Conservation (phyloP, 2,888 invertebrate species). For the Phanerotoma sp. region DNA sequence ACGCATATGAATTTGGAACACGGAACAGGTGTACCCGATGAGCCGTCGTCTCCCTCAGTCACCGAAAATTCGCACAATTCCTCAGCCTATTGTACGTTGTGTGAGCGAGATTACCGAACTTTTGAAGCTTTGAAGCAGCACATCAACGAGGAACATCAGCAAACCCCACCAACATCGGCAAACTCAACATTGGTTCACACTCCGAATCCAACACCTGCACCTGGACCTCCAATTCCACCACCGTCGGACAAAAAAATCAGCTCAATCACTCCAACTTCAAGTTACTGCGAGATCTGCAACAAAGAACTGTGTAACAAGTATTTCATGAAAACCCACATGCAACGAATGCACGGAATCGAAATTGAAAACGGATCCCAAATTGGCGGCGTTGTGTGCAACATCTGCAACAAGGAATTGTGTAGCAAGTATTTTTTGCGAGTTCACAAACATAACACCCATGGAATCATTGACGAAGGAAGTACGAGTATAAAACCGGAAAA, state of each 20-base stretch:
- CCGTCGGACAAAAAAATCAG: slow-evolving; percentile 63
- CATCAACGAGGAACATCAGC: slow-evolving; percentile 68
- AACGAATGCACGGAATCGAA: slow-evolving; percentile 96
- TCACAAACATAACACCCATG: slow-evolving; percentile 98
- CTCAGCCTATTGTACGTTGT: slow-evolving; percentile 58
- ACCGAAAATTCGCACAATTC: slow-evolving; percentile 53
- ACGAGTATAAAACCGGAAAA: slow-evolving; percentile 44
- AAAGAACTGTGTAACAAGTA: slow-evolving; percentile 99
- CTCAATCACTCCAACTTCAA: slow-evolving; percentile 72
- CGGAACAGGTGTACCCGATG: slow-evolving; percentile 52
- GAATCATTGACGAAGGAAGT: slow-evolving; percentile 81
- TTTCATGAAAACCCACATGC: slow-evolving; percentile 99
- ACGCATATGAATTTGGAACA: slow-evolving; percentile 71
- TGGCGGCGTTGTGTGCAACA: slow-evolving; percentile 93
- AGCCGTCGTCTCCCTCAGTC: slow-evolving; percentile 39
- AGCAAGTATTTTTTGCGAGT: slow-evolving; percentile 97
- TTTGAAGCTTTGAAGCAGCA: slow-evolving; percentile 71
- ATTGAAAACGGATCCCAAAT: slow-evolving; percentile 90
- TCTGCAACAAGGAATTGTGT: slow-evolving; percentile 97
- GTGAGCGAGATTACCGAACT: slow-evolving; percentile 65
- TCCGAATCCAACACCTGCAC: slow-evolving; percentile 15
- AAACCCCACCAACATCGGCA: background rate
- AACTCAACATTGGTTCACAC: slow-evolving; percentile 31
- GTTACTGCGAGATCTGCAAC: slow-evolving; percentile 97
- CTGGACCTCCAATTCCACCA: slow-evolving; percentile 38